phyloP scores from a whole-genome alignment of 1,140 invertebrate species.

The Streblospio benedicti region DNA sequence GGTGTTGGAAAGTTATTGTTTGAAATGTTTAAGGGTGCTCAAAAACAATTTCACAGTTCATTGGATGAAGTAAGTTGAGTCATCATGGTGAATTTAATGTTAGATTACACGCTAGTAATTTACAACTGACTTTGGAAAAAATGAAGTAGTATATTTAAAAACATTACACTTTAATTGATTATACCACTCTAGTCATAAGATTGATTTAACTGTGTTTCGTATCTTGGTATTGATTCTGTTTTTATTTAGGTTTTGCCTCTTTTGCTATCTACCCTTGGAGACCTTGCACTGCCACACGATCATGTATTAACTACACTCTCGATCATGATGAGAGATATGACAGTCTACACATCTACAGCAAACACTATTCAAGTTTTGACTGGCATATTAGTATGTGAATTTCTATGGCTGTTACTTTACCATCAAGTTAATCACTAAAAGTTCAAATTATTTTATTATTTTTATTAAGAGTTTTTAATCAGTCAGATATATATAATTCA shows the following conservation, averaged over 20 bases:
- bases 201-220: too few species aligned
- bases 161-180: too few species aligned
- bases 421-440: too few species aligned
- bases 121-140: not conserved
- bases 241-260: slow-evolving; percentile 30
- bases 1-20: slow-evolving; percentile 77
- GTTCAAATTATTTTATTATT: too few species aligned
- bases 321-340: slow-evolving; percentile 27
- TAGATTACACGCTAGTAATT: too few species aligned
- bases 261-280: slow-evolving; percentile 29
- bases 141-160: not conserved
- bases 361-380: slow-evolving; percentile 27
- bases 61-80: slow-evolving; percentile 27
- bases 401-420: too few species aligned
- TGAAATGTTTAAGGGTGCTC: slow-evolving; percentile 71
- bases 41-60: slow-evolving; percentile 67
- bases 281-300: slow-evolving; percentile 21
- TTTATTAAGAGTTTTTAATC: too few species aligned
- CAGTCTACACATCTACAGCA: slow-evolving; percentile 25
- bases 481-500: too few species aligned
- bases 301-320: slow-evolving; percentile 22
- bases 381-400: slow-evolving; percentile 29
- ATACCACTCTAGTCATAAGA: too few species aligned
- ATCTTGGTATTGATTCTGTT: not conserved
- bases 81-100: too few species aligned